Evolutionary conservation across 2,888 invertebrate genomes (phyloP).

Genomic region (Monoplex corrugatus): DNA sequence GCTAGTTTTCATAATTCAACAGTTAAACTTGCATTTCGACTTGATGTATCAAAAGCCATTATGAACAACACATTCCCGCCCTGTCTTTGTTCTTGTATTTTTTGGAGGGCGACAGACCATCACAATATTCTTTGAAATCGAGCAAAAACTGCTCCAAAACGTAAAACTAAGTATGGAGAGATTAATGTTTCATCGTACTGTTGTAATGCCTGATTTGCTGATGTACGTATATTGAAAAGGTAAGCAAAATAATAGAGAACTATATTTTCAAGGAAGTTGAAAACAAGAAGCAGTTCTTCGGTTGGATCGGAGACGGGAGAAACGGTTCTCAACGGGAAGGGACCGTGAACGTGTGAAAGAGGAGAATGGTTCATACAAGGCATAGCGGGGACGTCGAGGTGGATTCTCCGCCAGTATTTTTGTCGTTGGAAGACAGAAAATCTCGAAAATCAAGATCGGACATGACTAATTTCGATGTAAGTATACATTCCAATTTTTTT

Average conservation of each 20-base stretch:
- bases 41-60: neutral
- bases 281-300: neutral
- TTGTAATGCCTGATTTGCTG: neutral
- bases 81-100: conserved; percentile 20
- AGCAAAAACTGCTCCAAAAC: neutral
- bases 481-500: conserved; percentile 18
- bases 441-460: conserved; percentile 31
- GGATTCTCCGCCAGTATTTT: conserved; percentile 56
- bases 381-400: conserved; percentile 67
- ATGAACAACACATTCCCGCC: conserved; percentile 44
- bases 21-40: neutral
- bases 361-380: conserved; percentile 73
- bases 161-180: neutral
- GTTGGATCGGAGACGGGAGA: conserved; percentile 41
- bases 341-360: neutral
- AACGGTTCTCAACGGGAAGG: conserved; percentile 38
- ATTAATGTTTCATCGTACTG: neutral
- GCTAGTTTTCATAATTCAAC: neutral
- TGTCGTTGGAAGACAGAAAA: conserved; percentile 50
- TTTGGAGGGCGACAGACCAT: too few relatives aligned
- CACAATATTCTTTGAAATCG: neutral
- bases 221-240: neutral
- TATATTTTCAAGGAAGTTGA: conserved; percentile 36
- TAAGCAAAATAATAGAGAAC: neutral
- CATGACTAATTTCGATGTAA: conserved; percentile 39